Base-by-base conservation (phyloP, 2,888 invertebrate species). In the Melinaea marsaeus region DNA sequence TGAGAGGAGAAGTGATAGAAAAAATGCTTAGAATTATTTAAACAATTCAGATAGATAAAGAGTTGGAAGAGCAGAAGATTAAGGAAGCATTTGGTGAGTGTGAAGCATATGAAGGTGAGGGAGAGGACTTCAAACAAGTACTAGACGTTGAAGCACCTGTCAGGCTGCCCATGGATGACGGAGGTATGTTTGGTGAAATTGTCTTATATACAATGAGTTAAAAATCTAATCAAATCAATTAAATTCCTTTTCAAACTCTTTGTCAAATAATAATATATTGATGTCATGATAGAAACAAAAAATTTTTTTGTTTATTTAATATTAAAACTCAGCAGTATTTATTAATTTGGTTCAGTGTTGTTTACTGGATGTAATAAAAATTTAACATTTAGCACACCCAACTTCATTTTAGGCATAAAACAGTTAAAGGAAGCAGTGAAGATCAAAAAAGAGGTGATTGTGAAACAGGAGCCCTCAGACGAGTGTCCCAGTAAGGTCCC, bases 21-120 rank as follows among this genome's bases (percentile, higher is more conserved):
- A 9, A 11, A 9, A 9, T 42, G 9, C 9, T 42, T 42, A 9
- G 0, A 42, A 42, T 7, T 37, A 37, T 22, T 22, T 22, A 37
- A 6, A 37, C 22, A 48, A 64, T 57, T 7, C 69, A 91, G 91
- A 85, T 91, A 60, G 90, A 91, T 69, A 89, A 81, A 74, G 90
- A 91, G 55, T 60, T 87, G 7, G 91, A 90, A 71, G 88, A 90
- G 1, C 78, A 86, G 71, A 86, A 87, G 70, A 89, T 90, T 13
- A 86, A 81, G 63, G 70, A 79, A 0, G 81, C 80, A 1, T 70
- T 84, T 48, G 84, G 84, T 0, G 84, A 83, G 3, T 72, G 68
- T 1, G 74, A 70, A 0, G 65, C 71, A 7, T 81, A 79, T 2
- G 82, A 84, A 0, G 79, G 80, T 2, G 78, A 74, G 0, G 70